Evolutionary conservation across 2,113 vertebrate genomes (phyloP).

Genomic region (Setophaga kirtlandii): DNA sequence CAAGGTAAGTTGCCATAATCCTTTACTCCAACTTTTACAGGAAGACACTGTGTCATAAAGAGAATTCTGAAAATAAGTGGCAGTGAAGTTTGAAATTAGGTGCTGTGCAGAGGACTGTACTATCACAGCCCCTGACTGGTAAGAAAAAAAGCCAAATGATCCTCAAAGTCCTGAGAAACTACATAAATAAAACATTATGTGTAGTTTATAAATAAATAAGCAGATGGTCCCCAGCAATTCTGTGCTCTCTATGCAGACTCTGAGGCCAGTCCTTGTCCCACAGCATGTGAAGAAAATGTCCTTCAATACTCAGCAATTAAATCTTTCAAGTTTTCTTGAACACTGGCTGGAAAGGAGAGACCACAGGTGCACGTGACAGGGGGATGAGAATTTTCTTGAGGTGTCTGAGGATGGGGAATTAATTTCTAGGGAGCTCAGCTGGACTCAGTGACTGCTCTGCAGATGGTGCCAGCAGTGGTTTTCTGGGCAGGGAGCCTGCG

Average conservation of each 20-base stretch:
- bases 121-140: neutral
- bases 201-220: neutral
- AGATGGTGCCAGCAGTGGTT: neutral
- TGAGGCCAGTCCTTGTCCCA: neutral
- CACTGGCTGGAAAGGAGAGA: neutral
- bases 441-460: neutral
- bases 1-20: conserved; percentile 6
- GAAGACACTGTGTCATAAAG: neutral
- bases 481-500: neutral
- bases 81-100: neutral
- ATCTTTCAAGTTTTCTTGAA: neutral
- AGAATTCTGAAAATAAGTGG: neutral
- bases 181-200: neutral
- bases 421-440: neutral
- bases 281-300: neutral
- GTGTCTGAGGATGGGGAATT: neutral
- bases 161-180: neutral
- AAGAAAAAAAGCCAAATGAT: neutral
- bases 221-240: neutral
- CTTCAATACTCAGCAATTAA: neutral
- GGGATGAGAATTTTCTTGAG: neutral
- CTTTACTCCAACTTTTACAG: neutral
- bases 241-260: neutral
- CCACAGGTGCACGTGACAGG: neutral
- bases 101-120: neutral